Percentiles rank a stretch among this genome's conserved stretches.
These are phyloP conservation scores for Trachemys scripta DNA, from an alignment of 2,113 vertebrate species.

Conservation along the genomic window DNA sequence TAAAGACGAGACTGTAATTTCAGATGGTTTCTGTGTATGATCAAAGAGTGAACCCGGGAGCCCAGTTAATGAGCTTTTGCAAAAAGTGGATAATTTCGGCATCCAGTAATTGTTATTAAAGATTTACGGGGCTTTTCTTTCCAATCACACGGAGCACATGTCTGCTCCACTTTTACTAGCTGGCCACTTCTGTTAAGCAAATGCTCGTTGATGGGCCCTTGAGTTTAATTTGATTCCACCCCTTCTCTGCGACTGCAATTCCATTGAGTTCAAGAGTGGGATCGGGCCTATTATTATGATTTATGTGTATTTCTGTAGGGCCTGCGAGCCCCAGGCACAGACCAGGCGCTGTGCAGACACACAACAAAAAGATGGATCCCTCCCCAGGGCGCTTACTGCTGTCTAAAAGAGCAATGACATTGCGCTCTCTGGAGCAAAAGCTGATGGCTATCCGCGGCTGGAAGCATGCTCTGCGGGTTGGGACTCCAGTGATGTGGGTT, in stretches of 20 bases:
- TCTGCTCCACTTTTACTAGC: neutral
- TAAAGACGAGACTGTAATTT: neutral
- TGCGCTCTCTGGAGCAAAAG: neutral
- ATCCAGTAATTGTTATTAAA: neutral
- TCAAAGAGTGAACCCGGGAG: neutral
- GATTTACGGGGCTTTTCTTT: neutral
- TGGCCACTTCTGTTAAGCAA: neutral
- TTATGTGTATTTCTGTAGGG: neutral
- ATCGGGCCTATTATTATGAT: neutral
- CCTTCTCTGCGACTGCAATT: neutral
- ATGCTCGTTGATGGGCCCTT: neutral
- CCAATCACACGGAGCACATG: neutral
- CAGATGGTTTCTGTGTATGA: neutral
- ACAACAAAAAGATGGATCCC: neutral
- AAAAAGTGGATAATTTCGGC: neutral
- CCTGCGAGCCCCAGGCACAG: neutral
- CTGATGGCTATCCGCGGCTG: neutral
- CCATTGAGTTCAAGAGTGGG: neutral
- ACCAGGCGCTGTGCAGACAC: neutral
- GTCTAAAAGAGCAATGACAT: neutral
- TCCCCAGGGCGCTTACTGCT: neutral
- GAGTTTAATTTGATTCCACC: neutral
- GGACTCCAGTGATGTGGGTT: neutral
- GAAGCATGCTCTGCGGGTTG: neutral
- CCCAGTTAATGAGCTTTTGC: neutral